These are phyloP conservation scores for Cyclophora punctaria DNA, from an alignment of 2,888 invertebrate genomes.

Conservation along the genomic window DNA sequence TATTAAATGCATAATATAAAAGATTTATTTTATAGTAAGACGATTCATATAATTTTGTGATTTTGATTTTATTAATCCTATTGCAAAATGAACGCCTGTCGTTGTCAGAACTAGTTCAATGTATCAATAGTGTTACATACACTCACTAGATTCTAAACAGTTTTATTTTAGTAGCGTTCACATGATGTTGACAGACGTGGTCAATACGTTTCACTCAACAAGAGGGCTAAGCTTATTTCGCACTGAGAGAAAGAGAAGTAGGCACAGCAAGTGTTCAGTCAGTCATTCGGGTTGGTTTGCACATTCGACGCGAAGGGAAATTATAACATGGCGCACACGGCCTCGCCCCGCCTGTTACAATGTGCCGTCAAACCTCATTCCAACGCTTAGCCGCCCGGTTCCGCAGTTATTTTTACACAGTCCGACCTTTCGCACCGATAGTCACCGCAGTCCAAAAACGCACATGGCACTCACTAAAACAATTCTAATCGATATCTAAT, in stretches of 20 bases:
- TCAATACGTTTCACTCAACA: conserved; percentile 19
- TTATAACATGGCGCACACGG: conserved; percentile 73
- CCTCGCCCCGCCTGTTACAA: conserved; percentile 73
- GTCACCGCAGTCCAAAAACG: conserved; percentile 64
- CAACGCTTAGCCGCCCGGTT: conserved; percentile 71
- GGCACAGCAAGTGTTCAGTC: conserved; percentile 58
- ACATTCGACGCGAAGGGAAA: conserved; percentile 72
- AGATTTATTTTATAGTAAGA: too few species aligned
- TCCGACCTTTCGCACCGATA: conserved; percentile 74
- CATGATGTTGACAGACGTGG: too few species aligned
- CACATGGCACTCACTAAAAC: conserved; percentile 57
- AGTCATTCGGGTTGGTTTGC: conserved; percentile 48
- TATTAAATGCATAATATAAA: too few species aligned
- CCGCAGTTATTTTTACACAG: conserved; percentile 76
- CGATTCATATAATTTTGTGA: too few species aligned
- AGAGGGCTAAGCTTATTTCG: conserved; percentile 34
- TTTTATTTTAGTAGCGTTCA: too few species aligned
- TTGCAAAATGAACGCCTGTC: too few species aligned
- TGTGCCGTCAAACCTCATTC: conserved; percentile 75
- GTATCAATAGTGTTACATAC: too few species aligned
- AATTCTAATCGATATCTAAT: conserved; percentile 22
- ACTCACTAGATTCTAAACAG: too few species aligned
- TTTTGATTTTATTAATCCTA: too few species aligned
- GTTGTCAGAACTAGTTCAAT: too few species aligned
- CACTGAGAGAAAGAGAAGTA: conserved; percentile 65